These are phyloP conservation scores for Melinaea marsaeus DNA, from an alignment of 2,888 invertebrate species.

Conservation along the genomic window DNA sequence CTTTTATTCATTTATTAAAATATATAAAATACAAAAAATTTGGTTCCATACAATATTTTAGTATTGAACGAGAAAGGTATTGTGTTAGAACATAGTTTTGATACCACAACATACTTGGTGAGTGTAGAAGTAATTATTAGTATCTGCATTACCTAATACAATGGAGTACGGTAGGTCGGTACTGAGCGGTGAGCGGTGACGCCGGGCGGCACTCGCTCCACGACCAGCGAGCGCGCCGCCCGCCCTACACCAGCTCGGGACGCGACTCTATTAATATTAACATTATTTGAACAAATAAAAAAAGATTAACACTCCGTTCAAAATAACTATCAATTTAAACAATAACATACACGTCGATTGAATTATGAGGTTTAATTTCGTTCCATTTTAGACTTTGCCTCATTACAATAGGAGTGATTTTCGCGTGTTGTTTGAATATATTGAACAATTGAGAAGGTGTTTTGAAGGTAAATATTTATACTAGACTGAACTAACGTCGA, in stretches of 20 bases:
- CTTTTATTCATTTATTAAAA: too few species aligned
- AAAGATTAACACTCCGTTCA: conserved; percentile 36
- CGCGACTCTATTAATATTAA: not conserved
- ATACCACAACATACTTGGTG: too few species aligned
- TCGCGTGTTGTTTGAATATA: conserved; percentile 28
- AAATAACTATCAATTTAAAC: conserved; percentile 56
- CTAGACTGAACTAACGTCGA: conserved; percentile 23
- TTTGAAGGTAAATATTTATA: conserved; percentile 40
- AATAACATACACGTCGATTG: conserved; percentile 47
- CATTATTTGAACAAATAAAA: conserved; percentile 11
- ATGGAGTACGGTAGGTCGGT: conserved; percentile 14
- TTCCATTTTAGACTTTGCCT: conserved; percentile 32
- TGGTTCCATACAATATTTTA: too few species aligned
- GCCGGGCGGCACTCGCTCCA: conserved; percentile 47
- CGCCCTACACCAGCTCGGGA: conserved; percentile 43
- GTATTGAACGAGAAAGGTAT: too few species aligned
- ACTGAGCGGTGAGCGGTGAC: conserved; percentile 3
- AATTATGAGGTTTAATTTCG: conserved; percentile 31
- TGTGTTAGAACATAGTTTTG: too few species aligned
- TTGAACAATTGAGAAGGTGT: conserved; percentile 43
- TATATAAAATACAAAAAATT: too few species aligned
- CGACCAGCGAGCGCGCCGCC: conserved; percentile 54
- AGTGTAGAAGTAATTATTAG: too few species aligned
- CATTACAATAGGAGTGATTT: conserved; percentile 28
- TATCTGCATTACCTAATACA: not conserved